Percentiles rank a stretch among this genome's conserved stretches.
Conservation (phyloP, 2,797 vertebrate genomes). For the Pangasius larnaudii region DNA sequence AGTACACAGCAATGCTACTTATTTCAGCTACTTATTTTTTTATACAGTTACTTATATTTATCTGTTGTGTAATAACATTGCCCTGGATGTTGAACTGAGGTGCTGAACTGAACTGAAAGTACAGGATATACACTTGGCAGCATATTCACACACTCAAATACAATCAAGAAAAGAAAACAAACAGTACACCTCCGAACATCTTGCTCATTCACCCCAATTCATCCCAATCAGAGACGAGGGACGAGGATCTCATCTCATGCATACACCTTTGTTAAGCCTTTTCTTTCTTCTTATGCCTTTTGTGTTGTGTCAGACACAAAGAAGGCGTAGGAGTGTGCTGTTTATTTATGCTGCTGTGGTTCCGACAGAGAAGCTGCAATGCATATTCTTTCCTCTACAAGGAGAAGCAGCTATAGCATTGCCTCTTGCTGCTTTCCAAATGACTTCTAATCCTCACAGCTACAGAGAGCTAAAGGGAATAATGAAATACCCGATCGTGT, state of each 20-base stretch:
- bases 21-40: neutral
- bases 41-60: neutral
- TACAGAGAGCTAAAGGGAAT: conserved; percentile 1
- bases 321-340: neutral
- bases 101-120: neutral
- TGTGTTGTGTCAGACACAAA: conserved; percentile 27
- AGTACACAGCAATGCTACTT: neutral
- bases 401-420: conserved; percentile 29
- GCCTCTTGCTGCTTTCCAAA: conserved; percentile 26
- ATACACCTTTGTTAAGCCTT: neutral
- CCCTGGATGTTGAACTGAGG: neutral
- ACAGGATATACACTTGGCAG: neutral
- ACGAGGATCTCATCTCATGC: conserved; percentile 6
- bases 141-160: neutral
- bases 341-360: conserved; percentile 35
- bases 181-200: neutral
- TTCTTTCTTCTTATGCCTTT: conserved; percentile 33
- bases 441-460: conserved; percentile 36
- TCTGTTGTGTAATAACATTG: neutral
- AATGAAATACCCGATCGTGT: neutral
- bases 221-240: conserved; percentile 3
- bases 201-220: neutral
- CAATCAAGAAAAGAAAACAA: neutral
- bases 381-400: conserved; percentile 16
- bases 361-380: conserved; percentile 8